These are phyloP conservation scores for Prionailurus viverrinus DNA, from an alignment of 2,113 vertebrate genomes.

Conservation along the genomic window DNA sequence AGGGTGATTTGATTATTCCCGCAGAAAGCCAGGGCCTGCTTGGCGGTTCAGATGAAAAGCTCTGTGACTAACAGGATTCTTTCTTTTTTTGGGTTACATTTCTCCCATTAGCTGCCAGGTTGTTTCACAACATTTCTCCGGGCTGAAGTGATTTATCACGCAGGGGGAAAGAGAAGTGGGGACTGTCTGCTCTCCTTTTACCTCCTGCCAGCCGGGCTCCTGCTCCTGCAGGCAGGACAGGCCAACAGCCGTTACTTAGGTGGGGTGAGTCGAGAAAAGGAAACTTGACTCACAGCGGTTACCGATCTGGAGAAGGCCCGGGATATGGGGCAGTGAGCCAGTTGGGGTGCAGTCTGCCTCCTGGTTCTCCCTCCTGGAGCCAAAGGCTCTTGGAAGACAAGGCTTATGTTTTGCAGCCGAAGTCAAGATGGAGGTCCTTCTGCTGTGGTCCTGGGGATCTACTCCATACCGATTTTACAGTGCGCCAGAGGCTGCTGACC, in stretches of 20 bases:
- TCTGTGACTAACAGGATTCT: conserved; percentile 81
- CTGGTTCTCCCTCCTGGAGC: conserved; percentile 25
- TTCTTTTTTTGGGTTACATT: conserved; percentile 26
- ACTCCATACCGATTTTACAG: background rate
- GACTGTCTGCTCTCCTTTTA: background rate
- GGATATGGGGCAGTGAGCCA: background rate
- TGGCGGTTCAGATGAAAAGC: conserved; percentile 64
- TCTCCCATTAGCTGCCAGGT: conserved; percentile 65
- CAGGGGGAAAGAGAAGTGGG: conserved; percentile 39
- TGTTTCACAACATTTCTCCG: background rate
- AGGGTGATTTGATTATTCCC: conserved; percentile 52
- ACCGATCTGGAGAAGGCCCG: background rate
- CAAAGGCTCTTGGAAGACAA: conserved; percentile 54
- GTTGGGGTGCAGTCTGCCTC: background rate
- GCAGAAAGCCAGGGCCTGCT: conserved; percentile 44
- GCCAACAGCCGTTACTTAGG: background rate
- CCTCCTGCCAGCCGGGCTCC: background rate
- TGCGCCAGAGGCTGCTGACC: background rate
- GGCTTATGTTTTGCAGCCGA: conserved; percentile 40
- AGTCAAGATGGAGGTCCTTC: background rate
- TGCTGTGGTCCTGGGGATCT: background rate
- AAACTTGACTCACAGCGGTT: conserved; percentile 9
- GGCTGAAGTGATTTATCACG: conserved; percentile 6
- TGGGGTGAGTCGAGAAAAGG: background rate
- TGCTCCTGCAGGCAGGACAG: background rate